phyloP scores from a whole-genome alignment of 2,113 vertebrate genomes.

The Ammodytes marinus region DNA sequence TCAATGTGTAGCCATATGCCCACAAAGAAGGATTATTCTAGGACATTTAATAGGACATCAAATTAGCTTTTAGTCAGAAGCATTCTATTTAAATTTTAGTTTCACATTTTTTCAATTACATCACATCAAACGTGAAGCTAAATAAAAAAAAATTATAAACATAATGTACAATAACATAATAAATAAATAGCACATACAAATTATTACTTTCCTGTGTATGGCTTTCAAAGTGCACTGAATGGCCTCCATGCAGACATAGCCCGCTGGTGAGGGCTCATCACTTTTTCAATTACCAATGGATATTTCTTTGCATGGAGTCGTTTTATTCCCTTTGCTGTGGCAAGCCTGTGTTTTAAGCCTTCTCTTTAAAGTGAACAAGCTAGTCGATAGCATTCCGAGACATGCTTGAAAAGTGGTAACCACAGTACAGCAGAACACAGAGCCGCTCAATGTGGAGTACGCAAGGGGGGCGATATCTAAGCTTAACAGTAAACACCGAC shows the following conservation, averaged over 20 bases:
- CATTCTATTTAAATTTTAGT: slow-evolving; percentile 8
- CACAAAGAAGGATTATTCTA: background rate
- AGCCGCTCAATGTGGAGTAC: slow-evolving; percentile 53
- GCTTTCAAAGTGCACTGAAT: slow-evolving; percentile 44
- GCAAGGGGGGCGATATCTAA: slow-evolving; percentile 72
- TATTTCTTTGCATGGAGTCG: slow-evolving; percentile 73
- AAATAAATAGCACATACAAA: no score
- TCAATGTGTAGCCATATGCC: background rate
- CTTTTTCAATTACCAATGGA: slow-evolving; percentile 69
- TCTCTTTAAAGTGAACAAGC: slow-evolving; percentile 66
- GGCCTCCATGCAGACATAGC: slow-evolving; percentile 42
- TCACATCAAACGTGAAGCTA: slow-evolving; percentile 5
- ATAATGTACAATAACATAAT: no score
- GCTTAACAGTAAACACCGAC: slow-evolving; percentile 77
- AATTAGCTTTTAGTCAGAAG: background rate
- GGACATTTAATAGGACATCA: background rate
- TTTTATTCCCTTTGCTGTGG: slow-evolving; percentile 61
- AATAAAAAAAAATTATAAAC: background rate
- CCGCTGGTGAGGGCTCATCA: slow-evolving; percentile 55
- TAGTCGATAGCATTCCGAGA: slow-evolving; percentile 65
- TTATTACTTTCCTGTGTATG: background rate
- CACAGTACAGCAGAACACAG: slow-evolving; percentile 43
- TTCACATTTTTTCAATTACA: slow-evolving; percentile 32
- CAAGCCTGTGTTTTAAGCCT: slow-evolving; percentile 63
- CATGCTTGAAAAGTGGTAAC: slow-evolving; percentile 67